Base-by-base conservation (phyloP, 2,113 vertebrate species). In the Neogale vison region DNA sequence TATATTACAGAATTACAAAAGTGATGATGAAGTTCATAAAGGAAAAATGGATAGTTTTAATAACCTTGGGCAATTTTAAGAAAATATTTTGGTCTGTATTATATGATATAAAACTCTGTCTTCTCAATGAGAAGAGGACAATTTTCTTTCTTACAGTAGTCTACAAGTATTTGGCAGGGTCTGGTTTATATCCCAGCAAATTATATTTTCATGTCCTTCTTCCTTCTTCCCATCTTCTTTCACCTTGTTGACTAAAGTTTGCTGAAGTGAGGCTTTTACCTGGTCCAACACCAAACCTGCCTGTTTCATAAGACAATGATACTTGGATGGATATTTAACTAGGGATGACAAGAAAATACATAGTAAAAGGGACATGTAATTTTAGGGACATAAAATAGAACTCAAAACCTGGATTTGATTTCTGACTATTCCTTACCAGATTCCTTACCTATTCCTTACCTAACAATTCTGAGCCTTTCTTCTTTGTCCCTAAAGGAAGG, bases 401-500 rank as follows among this genome's bases (percentile, higher is more conserved):
- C 39, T 50, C 47, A 86, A 95, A 84, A 96, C 3, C 7, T 72
- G 4, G 8, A 26, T 52, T 61, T 71, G 71, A 95, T 36, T 77
- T 59, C 12, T 95, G 36, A 72, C 47, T n/a, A 21, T 57, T 88
- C 29, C 21, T 71, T 61, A 55, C 14, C 77, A 61, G 24, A 74
- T 31, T 61, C 1, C 45, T 21, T 67, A 86, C 47, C 52, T 80
- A 71, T 13, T 8, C 84, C 21, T 88, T 24, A 17, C 12, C 36
- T 61, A 95, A 83, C 15, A 89, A 72, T 90, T 93, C 31, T 84
- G 59, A 88, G 11, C 57, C n/a, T 95, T 61, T 36, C 6, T 90
- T 93, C 71, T 88, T 93, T 88, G 50, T 94, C 76, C 31, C 57
- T 89, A 81, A 90, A 94, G 45, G 71, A 93, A 93, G 24, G 72